Evolutionary conservation across 2,113 vertebrate genomes (phyloP), one percentile per base, ranked within the genome.

Genomic region (Seriola aureovittata): DNA sequence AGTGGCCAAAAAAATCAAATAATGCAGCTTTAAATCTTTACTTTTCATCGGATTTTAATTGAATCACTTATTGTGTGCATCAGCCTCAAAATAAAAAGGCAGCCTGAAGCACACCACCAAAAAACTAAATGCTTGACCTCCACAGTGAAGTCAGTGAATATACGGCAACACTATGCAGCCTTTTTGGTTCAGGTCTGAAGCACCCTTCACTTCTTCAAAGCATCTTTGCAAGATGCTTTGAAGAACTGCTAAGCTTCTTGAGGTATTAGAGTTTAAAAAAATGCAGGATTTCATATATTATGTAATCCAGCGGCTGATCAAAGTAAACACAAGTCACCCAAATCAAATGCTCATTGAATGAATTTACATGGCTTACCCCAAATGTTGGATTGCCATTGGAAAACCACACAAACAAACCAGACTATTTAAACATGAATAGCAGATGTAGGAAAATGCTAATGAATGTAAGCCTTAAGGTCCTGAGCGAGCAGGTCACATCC

Each of bases 231-330:
- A 86, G 57, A 78, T 23, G 70, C 80, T 83, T 85, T 88, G 76
- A 89, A 84, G 78, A 71, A 64, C 64, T 2, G 50, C 60, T 87
- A 80, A 85, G 85, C 88, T 59, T 70, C 82, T 82, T 60, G 29
- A 69, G 66, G 73, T 86, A 85, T 92, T 91, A 89, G 66, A 73
- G 77, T 59, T 50, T 11, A 55, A 8, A 40, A 50, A 75, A 80
- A 76, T 44, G 74, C 66, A 67, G 82, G 78, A 64, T 87, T 87
- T 84, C n/a, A 80, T 16, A 59, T 44, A 50, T 92, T 89, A 82
- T 70, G 71, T 82, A 90, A 90, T 81, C 38, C 81, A 65, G 54
- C 2, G 7, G 50, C 72, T 82, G 78, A 87, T 89, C 77, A 90
- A 84, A 86, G 79, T 81, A 62, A 87, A 87, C 75, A 85, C 76